These are phyloP conservation scores for Nymphalis polychloros DNA, from an alignment of 2,888 invertebrate species.

Conservation along the genomic window DNA sequence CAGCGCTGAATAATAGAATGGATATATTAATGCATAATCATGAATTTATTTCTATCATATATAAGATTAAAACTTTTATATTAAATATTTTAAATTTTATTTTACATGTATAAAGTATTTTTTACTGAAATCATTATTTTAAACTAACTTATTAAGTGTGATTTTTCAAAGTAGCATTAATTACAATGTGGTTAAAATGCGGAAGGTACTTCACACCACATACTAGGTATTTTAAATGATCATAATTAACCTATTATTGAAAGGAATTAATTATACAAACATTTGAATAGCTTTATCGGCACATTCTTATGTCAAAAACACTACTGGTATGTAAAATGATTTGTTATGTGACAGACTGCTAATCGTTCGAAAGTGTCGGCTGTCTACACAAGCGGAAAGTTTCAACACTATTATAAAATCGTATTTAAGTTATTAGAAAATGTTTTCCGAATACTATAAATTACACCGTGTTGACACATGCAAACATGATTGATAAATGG, in stretches of 20 bases:
- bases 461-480: conserved; percentile 30
- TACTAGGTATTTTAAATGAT: background rate
- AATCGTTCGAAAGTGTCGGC: conserved; percentile 37
- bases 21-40: too few species aligned
- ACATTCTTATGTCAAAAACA: conserved; percentile 16
- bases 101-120: too few species aligned
- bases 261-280: conserved; percentile 9
- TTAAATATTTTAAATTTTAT: too few species aligned
- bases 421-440: conserved; percentile 28
- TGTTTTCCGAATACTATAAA: conserved; percentile 33
- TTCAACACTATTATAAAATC: conserved; percentile 33
- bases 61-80: too few species aligned
- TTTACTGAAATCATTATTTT: background rate
- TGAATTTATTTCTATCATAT: too few species aligned
- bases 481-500: conserved; percentile 24
- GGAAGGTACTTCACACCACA: background rate
- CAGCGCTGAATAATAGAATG: too few species aligned
- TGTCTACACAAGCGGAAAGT: conserved; percentile 37
- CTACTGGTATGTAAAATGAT: conserved; percentile 25
- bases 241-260: conserved; percentile 1
- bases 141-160: too few species aligned
- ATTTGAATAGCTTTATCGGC: conserved; percentile 15
- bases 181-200: background rate
- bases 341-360: conserved; percentile 28
- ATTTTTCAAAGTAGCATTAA: background rate